phyloP scores from a whole-genome alignment of 2,888 invertebrate genomes.

The Hanleya hanleyi region DNA sequence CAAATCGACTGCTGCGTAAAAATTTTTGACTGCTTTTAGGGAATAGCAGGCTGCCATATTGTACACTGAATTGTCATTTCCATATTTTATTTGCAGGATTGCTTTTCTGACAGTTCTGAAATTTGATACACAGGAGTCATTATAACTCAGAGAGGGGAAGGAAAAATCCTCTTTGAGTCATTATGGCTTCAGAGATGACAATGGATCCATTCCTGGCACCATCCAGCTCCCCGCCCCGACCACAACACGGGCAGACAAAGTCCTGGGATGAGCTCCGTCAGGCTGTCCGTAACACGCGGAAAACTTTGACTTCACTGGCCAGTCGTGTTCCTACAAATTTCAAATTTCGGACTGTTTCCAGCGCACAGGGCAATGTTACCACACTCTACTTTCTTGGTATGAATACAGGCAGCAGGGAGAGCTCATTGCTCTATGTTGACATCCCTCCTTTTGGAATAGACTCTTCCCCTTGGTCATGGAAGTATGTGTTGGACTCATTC shows the following conservation, averaged over 20 bases:
- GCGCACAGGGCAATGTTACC: conserved; percentile 47
- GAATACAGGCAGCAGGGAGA: conserved; percentile 91
- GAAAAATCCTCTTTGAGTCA: too few relatives aligned
- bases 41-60: too few relatives aligned
- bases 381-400: conserved; percentile 93
- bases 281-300: conserved; percentile 68
- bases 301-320: conserved; percentile 61
- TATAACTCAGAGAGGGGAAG: too few relatives aligned
- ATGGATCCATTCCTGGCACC: conserved; percentile 45
- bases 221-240: conserved; percentile 41
- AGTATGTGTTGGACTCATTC: conserved; percentile 82
- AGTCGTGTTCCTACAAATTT: conserved; percentile 68
- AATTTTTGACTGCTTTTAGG: too few relatives aligned
- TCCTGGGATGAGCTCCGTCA: conserved; percentile 69
- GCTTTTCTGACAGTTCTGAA: too few relatives aligned
- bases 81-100: too few relatives aligned
- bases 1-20: too few relatives aligned
- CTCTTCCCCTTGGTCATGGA: conserved; percentile 77
- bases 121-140: too few relatives aligned
- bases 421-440: conserved; percentile 89
- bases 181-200: conserved; percentile 55
- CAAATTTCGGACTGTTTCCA: conserved; percentile 61
- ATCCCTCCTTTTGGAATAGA: conserved; percentile 73
- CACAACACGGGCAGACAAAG: conserved; percentile 43
- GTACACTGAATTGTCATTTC: too few relatives aligned